phyloP scores from a whole-genome alignment of 92 coral and sea anemone species.

The Epizoanthus illoricatus region DNA sequence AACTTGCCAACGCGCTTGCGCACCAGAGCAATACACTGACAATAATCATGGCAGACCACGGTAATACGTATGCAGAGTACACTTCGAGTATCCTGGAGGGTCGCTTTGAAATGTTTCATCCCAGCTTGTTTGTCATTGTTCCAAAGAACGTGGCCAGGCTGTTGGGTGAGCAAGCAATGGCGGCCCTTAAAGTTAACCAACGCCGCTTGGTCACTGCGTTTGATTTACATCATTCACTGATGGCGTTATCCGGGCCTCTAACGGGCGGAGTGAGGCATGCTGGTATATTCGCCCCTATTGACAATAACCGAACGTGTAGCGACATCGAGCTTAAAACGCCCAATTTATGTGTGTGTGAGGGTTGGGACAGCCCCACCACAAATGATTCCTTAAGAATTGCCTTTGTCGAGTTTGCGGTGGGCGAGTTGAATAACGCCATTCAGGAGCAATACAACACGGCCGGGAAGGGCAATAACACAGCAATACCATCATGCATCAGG shows the following conservation, averaged over 20 bases:
- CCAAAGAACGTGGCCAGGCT: constrained; percentile 51
- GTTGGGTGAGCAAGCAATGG: constrained; percentile 66
- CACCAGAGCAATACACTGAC: constrained; percentile 68
- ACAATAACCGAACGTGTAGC: constrained; percentile 62
- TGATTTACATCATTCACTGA: constrained; percentile 73
- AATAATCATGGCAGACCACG: too few species aligned
- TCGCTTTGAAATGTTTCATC: constrained; percentile 89
- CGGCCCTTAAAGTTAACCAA: constrained; percentile 66
- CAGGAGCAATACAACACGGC: constrained; percentile 36
- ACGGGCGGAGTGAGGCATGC: constrained; percentile 51
- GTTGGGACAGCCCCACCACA: constrained; percentile 82
- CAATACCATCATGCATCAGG: constrained; percentile 59
- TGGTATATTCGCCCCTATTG: constrained; percentile 70
- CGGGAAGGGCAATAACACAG: neutral
- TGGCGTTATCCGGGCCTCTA: constrained; percentile 62
- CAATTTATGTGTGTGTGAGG: constrained; percentile 83
- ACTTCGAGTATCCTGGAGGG: constrained; percentile 67
- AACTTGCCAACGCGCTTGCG: constrained; percentile 54
- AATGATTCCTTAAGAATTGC: constrained; percentile 71
- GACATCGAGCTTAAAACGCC: constrained; percentile 73
- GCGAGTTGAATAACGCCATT: constrained; percentile 72
- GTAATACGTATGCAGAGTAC: constrained; percentile 78
- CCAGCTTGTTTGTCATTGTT: too few species aligned
- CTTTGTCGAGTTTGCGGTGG: constrained; percentile 86
- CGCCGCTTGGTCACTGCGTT: constrained; percentile 73